phyloP scores from a whole-genome alignment of 1,140 invertebrate genomes.

The Micrasema minimum region DNA sequence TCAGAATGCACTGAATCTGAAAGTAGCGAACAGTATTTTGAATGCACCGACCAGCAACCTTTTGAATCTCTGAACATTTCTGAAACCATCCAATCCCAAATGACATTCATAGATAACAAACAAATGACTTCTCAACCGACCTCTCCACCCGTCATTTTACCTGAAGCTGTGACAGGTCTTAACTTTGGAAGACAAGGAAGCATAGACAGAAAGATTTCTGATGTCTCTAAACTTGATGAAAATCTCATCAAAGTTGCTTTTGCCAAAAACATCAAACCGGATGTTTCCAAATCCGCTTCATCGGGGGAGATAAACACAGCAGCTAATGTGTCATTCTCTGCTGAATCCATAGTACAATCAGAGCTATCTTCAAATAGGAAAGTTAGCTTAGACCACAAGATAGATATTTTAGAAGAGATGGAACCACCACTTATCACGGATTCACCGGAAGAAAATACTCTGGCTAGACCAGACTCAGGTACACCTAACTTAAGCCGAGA shows the following conservation, averaged over 20 bases:
- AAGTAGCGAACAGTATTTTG: conserved; percentile 65
- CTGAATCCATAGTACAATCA: conserved; percentile 1
- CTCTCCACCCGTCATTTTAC: conserved; percentile 22
- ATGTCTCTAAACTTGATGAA: conserved; percentile 52
- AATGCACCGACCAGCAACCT: conserved; percentile 61
- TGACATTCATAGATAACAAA: conserved; percentile 55
- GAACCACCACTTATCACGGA: conserved; percentile 65
- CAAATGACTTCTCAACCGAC: conserved; percentile 2
- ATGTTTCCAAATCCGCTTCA: conserved; percentile 20
- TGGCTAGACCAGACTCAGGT: not conserved
- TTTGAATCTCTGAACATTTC: conserved; percentile 56
- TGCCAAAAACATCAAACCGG: conserved; percentile 45
- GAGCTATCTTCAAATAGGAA: conserved; percentile 52
- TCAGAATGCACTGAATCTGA: conserved; percentile 67
- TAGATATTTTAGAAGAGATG: conserved; percentile 64
- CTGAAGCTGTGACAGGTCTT: conserved; percentile 26
- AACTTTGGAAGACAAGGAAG: conserved; percentile 34
- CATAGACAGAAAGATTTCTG: conserved; percentile 46
- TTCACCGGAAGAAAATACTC: conserved; percentile 53
- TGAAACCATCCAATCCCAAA: conserved; percentile 56
- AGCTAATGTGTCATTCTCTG: not conserved
- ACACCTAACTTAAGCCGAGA: conserved; percentile 40
- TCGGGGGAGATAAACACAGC: conserved; percentile 1
- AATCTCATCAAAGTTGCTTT: conserved; percentile 64
- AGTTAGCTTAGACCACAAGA: conserved; percentile 64